These are phyloP conservation scores for Leptobrachium leishanense DNA, from an alignment of 2,113 vertebrate species.

Conservation along the genomic window DNA sequence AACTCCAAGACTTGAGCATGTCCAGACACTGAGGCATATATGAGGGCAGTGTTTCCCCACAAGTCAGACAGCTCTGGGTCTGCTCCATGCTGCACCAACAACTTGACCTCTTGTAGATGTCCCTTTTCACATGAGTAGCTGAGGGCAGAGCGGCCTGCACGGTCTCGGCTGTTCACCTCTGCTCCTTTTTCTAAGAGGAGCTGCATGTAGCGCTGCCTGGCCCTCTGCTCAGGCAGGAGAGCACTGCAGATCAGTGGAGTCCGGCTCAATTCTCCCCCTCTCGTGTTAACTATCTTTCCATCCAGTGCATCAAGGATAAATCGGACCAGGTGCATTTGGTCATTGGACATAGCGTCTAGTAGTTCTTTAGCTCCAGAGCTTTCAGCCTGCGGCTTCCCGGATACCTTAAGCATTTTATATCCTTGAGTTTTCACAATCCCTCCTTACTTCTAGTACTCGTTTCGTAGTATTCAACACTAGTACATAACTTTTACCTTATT, in stretches of 20 bases:
- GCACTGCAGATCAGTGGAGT: slow-evolving; percentile 66
- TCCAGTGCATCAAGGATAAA: slow-evolving; percentile 70
- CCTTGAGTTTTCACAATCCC: background rate
- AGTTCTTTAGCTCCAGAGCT: slow-evolving; percentile 61
- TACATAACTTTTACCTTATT: too few relatives aligned
- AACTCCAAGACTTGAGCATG: slow-evolving; percentile 63
- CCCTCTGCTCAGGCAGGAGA: slow-evolving; percentile 57
- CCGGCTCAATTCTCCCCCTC: slow-evolving; percentile 55
- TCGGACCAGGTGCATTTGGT: slow-evolving; percentile 66
- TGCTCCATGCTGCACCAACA: slow-evolving; percentile 63
- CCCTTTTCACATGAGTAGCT: slow-evolving; percentile 68
- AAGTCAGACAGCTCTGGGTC: slow-evolving; percentile 65
- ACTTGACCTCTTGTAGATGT: slow-evolving; percentile 63
- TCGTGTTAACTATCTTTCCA: slow-evolving; percentile 65
- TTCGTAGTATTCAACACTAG: too few relatives aligned
- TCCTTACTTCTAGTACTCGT: background rate
- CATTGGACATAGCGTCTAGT: slow-evolving; percentile 68
- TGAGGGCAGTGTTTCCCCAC: slow-evolving; percentile 67
- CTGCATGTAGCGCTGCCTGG: slow-evolving; percentile 60
- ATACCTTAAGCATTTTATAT: slow-evolving; percentile 55
- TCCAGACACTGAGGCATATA: slow-evolving; percentile 62
- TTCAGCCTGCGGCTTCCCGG: slow-evolving; percentile 43
- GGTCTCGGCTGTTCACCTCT: slow-evolving; percentile 61
- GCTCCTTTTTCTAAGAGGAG: slow-evolving; percentile 66
- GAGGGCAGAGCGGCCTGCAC: slow-evolving; percentile 62